Evolutionary conservation across 2,113 vertebrate genomes (phyloP), one percentile per base, ranked within the genome.

Genomic region (Notothenia coriiceps): DNA sequence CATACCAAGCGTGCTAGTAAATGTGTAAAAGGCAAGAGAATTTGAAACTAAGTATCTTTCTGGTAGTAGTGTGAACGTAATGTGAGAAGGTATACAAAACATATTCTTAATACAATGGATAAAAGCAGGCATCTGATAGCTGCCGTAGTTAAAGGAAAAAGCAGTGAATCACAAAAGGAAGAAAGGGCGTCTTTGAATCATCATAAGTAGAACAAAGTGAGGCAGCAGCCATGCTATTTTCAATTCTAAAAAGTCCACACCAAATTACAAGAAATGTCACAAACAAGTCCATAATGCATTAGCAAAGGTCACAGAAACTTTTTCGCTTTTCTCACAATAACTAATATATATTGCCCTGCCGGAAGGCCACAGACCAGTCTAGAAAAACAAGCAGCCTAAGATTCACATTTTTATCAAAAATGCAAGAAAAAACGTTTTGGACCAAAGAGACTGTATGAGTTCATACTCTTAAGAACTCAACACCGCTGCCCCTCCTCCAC

Each of bases 381-480:
- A 10, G 29, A 7, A 49, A 60, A 35, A 43, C 20, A 52, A 52
- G 33, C 14, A 13, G 4, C 14, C 25, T 44, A 18, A 25, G 14
- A 25, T 18, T 11, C 17, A 20, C 10, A 12, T 49, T 50, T 52
- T 12, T 52, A 6, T 22, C 1, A 49, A 54, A 29, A 74, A 20
- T 20, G 61, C 11, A 55, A 25, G 12, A 57, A 49, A 7, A 79
- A 57, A 49, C 18, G 44, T 51, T 70, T 63, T 71, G 68, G 29
- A 40, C 3, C 6, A 18, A 20, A 25, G 14, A 33, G 35, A 60
- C 44, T 20, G 43, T 50, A 52, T 67, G 63, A 76, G 12, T 68
- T 67, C 46, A 54, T 40, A 6, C 43, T 56, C 35, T 64, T 9
- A 20, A 44, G 5, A 74, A 20, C 50, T 51, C 57, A 44, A 62